A percentile compares a stretch with the other conserved stretches of the same genome.
These are phyloP conservation scores for Fragum fragum DNA, from an alignment of 2,888 invertebrate genomes.

Conservation along the genomic window DNA sequence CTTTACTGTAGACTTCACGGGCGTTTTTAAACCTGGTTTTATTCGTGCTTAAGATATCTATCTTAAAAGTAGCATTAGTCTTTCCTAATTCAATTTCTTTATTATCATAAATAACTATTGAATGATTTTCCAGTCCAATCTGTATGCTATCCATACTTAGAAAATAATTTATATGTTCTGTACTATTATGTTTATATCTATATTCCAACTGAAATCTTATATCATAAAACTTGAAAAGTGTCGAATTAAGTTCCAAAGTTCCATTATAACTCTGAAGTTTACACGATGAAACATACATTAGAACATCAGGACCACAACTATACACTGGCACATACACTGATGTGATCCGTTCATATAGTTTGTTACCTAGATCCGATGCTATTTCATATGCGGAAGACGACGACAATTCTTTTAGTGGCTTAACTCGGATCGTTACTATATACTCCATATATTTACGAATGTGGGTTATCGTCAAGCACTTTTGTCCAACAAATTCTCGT, in stretches of 20 bases:
- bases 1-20: neutral
- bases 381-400: neutral
- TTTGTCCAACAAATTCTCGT: neutral
- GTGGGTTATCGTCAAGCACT: neutral
- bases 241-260: neutral
- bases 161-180: neutral
- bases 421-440: neutral
- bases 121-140: neutral
- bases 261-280: neutral
- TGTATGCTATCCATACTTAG: neutral
- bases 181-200: neutral
- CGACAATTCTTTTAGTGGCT: neutral
- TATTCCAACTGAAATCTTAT: neutral
- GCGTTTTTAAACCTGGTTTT: neutral
- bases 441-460: neutral
- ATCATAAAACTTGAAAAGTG: neutral
- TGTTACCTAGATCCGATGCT: neutral
- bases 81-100: too few species aligned
- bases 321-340: neutral
- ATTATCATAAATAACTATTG: neutral
- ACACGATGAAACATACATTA: neutral
- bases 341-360: neutral
- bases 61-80: neutral
- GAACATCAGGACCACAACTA: neutral
- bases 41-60: neutral